phyloP scores from a whole-genome alignment of 2,113 vertebrate species.

The Eudyptes chrysolophus region DNA sequence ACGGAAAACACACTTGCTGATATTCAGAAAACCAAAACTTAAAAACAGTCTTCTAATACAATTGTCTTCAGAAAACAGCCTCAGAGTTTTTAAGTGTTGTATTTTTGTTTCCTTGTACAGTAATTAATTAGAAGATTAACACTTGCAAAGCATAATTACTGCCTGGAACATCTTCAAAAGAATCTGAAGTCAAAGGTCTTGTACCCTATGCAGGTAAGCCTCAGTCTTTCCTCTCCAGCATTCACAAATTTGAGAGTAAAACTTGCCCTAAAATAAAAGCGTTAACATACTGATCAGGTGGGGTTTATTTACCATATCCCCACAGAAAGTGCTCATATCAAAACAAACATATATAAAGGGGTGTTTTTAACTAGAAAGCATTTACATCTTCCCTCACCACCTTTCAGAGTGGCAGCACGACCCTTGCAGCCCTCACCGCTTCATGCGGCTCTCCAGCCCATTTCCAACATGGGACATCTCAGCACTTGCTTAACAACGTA shows the following conservation, averaged over 20 bases:
- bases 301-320: not conserved
- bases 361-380: rapidly evolving
- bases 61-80: not conserved
- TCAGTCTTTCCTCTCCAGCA: not conserved
- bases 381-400: rapidly evolving
- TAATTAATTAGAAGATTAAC: not conserved
- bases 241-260: not conserved
- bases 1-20: rapidly evolving
- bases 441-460: rapidly evolving
- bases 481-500: not conserved
- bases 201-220: not conserved
- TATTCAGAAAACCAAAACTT: not conserved
- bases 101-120: not conserved
- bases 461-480: not conserved
- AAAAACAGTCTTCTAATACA: not conserved
- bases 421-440: rapidly evolving
- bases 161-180: not conserved
- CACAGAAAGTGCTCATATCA: rapidly evolving
- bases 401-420: rapidly evolving
- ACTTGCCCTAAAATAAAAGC: not conserved
- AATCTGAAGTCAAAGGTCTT: not conserved
- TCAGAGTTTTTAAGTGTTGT: not conserved
- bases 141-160: not conserved
- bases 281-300: rapidly evolving
- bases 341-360: not conserved